phyloP scores from a whole-genome alignment of 2,888 invertebrate genomes.

The Lepidonotus clava region DNA sequence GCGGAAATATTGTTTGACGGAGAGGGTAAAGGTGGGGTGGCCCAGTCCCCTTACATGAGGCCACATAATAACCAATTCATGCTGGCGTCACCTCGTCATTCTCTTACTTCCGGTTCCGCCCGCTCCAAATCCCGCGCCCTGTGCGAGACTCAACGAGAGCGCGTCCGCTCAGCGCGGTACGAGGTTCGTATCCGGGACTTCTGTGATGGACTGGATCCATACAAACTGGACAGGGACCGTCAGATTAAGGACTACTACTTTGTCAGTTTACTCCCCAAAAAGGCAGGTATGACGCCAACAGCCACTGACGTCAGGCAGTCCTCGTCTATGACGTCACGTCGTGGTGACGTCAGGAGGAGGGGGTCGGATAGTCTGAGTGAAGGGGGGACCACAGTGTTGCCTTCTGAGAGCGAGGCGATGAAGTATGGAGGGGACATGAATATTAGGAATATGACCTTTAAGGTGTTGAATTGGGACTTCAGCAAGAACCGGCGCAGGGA shows the following conservation, averaged over 20 bases:
- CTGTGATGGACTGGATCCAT: slow-evolving; percentile 1
- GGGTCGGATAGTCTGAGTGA: no score
- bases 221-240: slow-evolving; percentile 26
- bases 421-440: slow-evolving; percentile 16
- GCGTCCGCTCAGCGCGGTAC: slow-evolving; percentile 11
- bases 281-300: not conserved
- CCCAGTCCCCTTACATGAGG: not conserved
- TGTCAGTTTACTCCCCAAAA: not conserved
- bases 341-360: no score
- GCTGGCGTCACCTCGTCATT: not conserved
- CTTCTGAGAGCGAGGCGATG: not conserved
- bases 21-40: not conserved
- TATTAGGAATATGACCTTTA: slow-evolving; percentile 38
- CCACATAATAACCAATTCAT: not conserved
- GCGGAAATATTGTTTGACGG: not conserved
- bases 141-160: slow-evolving; percentile 11
- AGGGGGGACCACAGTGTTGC: not conserved
- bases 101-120: not conserved
- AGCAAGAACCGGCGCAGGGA: not conserved
- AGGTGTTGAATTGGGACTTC: not conserved
- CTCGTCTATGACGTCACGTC: not conserved
- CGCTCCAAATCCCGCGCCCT: not conserved
- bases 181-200: slow-evolving; percentile 8
- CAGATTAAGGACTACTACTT: slow-evolving; percentile 50
- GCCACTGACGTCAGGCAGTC: no score